Base-by-base conservation (phyloP, 2,888 invertebrate genomes). In the Peribatodes rhomboidaria region DNA sequence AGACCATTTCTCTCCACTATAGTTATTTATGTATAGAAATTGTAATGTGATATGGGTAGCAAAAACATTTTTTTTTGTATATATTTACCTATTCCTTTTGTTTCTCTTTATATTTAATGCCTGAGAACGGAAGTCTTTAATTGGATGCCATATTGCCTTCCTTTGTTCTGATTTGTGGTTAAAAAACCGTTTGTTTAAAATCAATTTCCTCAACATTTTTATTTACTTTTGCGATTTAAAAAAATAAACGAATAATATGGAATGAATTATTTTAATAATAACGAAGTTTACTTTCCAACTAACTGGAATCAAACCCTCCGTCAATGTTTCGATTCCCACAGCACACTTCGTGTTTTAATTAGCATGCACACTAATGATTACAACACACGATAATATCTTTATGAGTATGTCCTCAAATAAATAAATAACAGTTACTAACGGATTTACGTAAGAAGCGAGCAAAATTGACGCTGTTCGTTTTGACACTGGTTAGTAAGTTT, bases 81-180 rank as follows among this genome's bases (percentile, higher is more conserved):
- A 27, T n/a, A n/a, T n/a, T 33, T 44, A n/a, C 33, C 44, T 69
- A 77, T 71, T 81, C 74, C 79, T 80, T 83, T 85, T 83, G 78
- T 85, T 82, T 81, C 76, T 75, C 59, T 69, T 77, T 79, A 78
- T 72, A 80, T 75, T 77, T 78, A 79, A 77, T 68, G 75, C 70
- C 74, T 83, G 81, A 73, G 82, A 85, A 82, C 75, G 79, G 77
- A 84, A 79, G 76, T 73, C 67, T 71, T 72, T 79, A 80, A 84
- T 86, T 80, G 75, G 78, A 78, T 77, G 74, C 66, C 72, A 75
- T 73, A 55, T 22, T 37, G 52, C 16, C 31, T 59, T 50, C 58
- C 44, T 64, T 64, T 64, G 49, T 59, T 55, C 42, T 35, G 42
- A 58, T 54, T 39, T 39, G 14, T 13, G n/a, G 14, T 22, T 46